Conservation (phyloP, 2,888 invertebrate species). For the Imbricaverruca yamaguchii region DNA sequence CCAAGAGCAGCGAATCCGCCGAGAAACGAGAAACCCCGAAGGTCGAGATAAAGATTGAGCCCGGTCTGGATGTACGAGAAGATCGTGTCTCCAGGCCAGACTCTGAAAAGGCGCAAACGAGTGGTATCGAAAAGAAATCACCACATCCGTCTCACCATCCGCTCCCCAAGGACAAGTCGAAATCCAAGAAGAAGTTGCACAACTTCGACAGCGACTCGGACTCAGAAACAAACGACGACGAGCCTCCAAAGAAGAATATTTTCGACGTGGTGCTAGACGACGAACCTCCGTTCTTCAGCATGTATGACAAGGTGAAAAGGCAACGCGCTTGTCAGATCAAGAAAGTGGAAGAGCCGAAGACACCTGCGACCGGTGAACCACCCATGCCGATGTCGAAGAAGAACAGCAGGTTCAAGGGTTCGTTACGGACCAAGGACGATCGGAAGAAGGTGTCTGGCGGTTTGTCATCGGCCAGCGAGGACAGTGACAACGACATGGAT, state of each 20-base stretch:
- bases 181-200: slow-evolving; percentile 31
- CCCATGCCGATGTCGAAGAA: not conserved
- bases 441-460: not conserved
- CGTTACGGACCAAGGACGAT: not conserved
- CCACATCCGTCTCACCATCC: not conserved
- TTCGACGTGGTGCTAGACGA: slow-evolving; percentile 69
- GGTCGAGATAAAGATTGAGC: slow-evolving; percentile 30
- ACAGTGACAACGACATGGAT: not conserved
- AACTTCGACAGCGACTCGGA: slow-evolving; percentile 31
- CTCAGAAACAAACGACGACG: slow-evolving; percentile 19
- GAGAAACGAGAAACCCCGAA: slow-evolving; percentile 35
- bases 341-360: slow-evolving; percentile 1
- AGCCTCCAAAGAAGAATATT: slow-evolving; percentile 51
- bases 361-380: not conserved
- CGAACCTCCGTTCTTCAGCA: slow-evolving; percentile 84
- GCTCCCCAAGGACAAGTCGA: slow-evolving; percentile 37
- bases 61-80: slow-evolving; percentile 31
- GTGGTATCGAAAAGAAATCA: not conserved
- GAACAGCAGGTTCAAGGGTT: not conserved
- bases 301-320: slow-evolving; percentile 72
- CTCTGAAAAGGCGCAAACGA: not conserved
- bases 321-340: slow-evolving; percentile 20
- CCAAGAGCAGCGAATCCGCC: slow-evolving; percentile 29
- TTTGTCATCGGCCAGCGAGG: not conserved
- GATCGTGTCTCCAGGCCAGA: slow-evolving; percentile 32